Evolutionary conservation across 1,140 invertebrate species (phyloP).

Genomic region (Gyrodactylus salaris): DNA sequence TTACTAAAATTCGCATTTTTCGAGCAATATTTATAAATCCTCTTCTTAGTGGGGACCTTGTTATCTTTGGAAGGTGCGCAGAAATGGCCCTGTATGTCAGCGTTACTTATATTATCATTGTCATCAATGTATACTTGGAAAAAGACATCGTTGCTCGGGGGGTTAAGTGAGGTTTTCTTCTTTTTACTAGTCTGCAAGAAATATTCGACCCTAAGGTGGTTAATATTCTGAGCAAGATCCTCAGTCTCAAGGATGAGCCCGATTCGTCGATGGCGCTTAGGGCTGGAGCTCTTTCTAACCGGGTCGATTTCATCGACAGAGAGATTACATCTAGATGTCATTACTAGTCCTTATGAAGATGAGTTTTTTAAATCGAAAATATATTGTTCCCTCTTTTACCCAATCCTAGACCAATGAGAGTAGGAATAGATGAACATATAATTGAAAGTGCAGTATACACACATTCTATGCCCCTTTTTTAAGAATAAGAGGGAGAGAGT

Average conservation of each 20-base stretch:
- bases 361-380: no score
- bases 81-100: background rate
- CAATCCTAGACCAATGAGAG: no score
- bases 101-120: background rate
- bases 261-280: background rate
- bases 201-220: background rate
- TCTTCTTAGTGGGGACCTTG: background rate
- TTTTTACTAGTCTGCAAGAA: background rate
- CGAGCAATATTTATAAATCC: background rate
- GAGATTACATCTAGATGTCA: no score
- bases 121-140: background rate
- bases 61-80: background rate
- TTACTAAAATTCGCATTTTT: background rate
- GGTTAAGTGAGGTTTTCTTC: background rate
- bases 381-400: no score
- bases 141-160: background rate
- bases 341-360: no score
- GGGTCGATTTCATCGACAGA: no score
- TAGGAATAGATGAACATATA: no score
- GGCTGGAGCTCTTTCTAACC: no score
- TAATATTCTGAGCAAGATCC: background rate
- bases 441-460: no score
- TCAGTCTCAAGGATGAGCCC: background rate
- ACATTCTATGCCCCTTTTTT: no score
- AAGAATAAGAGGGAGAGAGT: no score